These are phyloP conservation scores for Apodemia hepburni DNA, from an alignment of 2,888 invertebrate genomes.

Conservation along the genomic window DNA sequence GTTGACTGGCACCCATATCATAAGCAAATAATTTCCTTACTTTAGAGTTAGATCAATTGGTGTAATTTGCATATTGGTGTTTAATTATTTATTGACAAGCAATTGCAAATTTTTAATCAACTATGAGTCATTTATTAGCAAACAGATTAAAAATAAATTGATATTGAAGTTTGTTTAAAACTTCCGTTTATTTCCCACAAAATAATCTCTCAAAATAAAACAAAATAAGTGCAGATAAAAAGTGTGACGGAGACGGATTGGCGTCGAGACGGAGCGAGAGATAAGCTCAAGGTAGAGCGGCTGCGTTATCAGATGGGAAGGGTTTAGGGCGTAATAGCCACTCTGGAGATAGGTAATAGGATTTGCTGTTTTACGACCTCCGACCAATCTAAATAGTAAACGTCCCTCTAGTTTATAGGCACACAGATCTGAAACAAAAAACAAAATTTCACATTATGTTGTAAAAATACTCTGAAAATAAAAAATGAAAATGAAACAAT, in stretches of 20 bases:
- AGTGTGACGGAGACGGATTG: constrained; percentile 39
- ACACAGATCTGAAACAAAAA: constrained; percentile 1
- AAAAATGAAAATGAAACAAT: too few species aligned
- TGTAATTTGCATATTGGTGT: too few species aligned
- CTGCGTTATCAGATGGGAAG: constrained; percentile 28
- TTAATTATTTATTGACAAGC: too few species aligned
- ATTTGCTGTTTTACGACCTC: constrained; percentile 19
- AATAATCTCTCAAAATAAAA: constrained; percentile 22
- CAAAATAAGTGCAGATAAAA: constrained; percentile 28
- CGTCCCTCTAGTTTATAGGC: constrained; percentile 9
- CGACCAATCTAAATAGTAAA: constrained; percentile 13
- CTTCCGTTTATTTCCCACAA: constrained; percentile 8
- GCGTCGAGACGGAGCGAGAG: constrained; percentile 32
- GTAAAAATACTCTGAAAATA: not conserved
- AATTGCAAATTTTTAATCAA: too few species aligned
- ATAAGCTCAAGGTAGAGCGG: constrained; percentile 25
- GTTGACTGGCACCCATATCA: too few species aligned
- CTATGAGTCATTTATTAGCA: too few species aligned
- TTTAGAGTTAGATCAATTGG: too few species aligned
- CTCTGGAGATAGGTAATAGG: constrained; percentile 22
- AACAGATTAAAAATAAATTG: not conserved
- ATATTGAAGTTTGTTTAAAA: not conserved
- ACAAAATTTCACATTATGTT: not conserved
- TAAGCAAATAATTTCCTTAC: too few species aligned
- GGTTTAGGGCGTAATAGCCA: constrained; percentile 22